A percentile compares a stretch with the other conserved stretches of the same genome.
Conservation (phyloP, 1,140 invertebrate species). For the Diorhabda sublineata region DNA sequence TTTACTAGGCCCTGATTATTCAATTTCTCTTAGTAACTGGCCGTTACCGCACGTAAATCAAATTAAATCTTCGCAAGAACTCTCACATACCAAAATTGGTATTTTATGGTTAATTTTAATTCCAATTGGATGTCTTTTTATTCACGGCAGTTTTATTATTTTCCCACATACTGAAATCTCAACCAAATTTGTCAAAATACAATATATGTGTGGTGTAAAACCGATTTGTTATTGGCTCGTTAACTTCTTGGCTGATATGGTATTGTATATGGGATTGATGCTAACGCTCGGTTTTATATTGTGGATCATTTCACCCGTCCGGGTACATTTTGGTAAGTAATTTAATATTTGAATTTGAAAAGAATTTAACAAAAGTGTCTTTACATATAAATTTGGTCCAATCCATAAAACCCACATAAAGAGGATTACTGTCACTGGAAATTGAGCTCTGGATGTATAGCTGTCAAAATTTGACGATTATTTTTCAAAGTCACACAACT, state of each 20-base stretch:
- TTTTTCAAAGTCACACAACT: too few relatives aligned
- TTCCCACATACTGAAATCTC: conserved; percentile 50
- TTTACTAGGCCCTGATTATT: conserved; percentile 46
- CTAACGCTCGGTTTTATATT: conserved; percentile 17
- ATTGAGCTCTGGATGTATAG: too few relatives aligned
- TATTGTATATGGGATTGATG: conserved; percentile 24
- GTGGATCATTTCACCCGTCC: conserved; percentile 4
- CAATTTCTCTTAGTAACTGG: conserved; percentile 59
- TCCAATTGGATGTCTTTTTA: conserved; percentile 38
- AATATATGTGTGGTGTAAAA: conserved; percentile 60
- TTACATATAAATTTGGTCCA: too few relatives aligned
- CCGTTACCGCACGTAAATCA: conserved; percentile 48
- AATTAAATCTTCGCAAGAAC: conserved; percentile 22
- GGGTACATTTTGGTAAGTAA: too few relatives aligned
- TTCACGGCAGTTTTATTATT: conserved; percentile 48
- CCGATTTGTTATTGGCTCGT: conserved; percentile 57
- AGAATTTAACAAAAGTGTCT: too few relatives aligned
- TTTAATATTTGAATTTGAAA: too few relatives aligned
- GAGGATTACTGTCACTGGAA: too few relatives aligned
- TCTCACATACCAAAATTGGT: conserved; percentile 27
- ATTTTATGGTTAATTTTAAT: conserved; percentile 39
- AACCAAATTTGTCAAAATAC: conserved; percentile 59
- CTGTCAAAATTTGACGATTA: too few relatives aligned
- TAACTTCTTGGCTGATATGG: conserved; percentile 54
- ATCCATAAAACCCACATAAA: too few relatives aligned